phyloP scores from a whole-genome alignment of 2,797 vertebrate genomes.

The Holocentrus rufus region DNA sequence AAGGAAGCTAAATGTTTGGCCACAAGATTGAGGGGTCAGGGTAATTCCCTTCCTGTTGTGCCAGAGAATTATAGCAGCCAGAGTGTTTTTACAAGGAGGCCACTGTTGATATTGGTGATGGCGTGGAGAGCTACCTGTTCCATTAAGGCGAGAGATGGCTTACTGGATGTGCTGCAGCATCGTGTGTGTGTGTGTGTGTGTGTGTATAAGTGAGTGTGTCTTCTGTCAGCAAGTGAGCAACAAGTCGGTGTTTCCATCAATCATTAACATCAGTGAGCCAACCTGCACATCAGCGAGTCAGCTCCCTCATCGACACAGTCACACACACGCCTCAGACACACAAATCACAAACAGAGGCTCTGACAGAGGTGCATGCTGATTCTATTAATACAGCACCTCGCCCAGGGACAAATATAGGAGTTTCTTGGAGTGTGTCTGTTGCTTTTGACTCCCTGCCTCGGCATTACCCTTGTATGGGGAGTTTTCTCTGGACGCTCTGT shows the following conservation, averaged over 20 bases:
- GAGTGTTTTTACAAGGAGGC: conserved; percentile 44
- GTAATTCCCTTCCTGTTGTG: conserved; percentile 63
- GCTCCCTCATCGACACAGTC: conserved; percentile 10
- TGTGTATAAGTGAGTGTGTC: conserved; percentile 33
- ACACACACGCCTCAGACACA: conserved; percentile 12
- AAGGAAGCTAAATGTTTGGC: conserved; percentile 69
- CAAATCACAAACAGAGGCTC: conserved; percentile 4
- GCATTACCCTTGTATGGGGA: conserved; percentile 9
- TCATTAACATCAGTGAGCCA: conserved; percentile 67
- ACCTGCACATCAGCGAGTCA: conserved; percentile 27
- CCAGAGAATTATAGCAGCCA: conserved; percentile 40
- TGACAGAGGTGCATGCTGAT: not conserved
- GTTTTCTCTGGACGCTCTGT: conserved; percentile 4
- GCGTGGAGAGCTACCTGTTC: conserved; percentile 51
- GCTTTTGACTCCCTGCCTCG: conserved; percentile 19
- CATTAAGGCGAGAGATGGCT: conserved; percentile 7
- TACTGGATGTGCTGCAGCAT: conserved; percentile 18
- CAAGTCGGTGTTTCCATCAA: conserved; percentile 61
- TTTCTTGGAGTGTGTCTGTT: conserved; percentile 22
- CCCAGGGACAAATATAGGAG: conserved; percentile 44
- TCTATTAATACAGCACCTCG: conserved; percentile 49
- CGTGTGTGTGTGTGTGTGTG: conserved; percentile 22
- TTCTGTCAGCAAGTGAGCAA: conserved; percentile 42
- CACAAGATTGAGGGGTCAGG: conserved; percentile 48
- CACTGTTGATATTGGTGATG: conserved; percentile 51